phyloP scores from a whole-genome alignment of 2,888 invertebrate genomes.

The Bruchidius siliquastri region DNA sequence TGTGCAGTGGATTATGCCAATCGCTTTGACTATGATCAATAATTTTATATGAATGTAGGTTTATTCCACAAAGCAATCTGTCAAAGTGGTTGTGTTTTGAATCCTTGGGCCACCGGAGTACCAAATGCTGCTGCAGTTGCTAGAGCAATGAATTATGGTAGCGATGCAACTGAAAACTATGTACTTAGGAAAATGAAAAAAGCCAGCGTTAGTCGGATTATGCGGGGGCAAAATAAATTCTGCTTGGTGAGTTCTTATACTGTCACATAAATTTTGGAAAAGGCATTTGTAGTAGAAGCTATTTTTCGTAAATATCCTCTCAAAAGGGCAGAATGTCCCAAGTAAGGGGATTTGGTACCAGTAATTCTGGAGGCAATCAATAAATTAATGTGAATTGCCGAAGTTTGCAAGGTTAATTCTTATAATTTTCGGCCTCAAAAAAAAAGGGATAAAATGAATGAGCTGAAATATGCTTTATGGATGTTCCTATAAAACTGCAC shows the following conservation, averaged over 20 bases:
- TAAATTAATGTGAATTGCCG: no score
- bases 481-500: no score
- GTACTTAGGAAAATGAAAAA: constrained; percentile 5
- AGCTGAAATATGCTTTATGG: no score
- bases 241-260: constrained; percentile 2
- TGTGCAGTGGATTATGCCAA: no score
- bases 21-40: no score
- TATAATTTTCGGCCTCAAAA: no score
- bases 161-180: constrained; percentile 6
- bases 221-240: constrained; percentile 3
- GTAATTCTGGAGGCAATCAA: no score
- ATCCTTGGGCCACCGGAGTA: constrained; percentile 3
- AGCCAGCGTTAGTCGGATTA: not conserved
- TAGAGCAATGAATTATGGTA: constrained; percentile 1
- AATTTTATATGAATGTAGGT: constrained; percentile 8
- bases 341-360: no score
- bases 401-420: no score
- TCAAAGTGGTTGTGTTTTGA: constrained; percentile 13
- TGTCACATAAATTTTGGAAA: not conserved
- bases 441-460: no score
- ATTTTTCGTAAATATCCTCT: no score
- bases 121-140: constrained; percentile 6
- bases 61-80: constrained; percentile 17
- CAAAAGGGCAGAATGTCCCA: no score
- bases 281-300: not conserved